These are phyloP conservation scores for Tetragonisca angustula DNA, from an alignment of 2,888 invertebrate genomes.

Conservation along the genomic window DNA sequence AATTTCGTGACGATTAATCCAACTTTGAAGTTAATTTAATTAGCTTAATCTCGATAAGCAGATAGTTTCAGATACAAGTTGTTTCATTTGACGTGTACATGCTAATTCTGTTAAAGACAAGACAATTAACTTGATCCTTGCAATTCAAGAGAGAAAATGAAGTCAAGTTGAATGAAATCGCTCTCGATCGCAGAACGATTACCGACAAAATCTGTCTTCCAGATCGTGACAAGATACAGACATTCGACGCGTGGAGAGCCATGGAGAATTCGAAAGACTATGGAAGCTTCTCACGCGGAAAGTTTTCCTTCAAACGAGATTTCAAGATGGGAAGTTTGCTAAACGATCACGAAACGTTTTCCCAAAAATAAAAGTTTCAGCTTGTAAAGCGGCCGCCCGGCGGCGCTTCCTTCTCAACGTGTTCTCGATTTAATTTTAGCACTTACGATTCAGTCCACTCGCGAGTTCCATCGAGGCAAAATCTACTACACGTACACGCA, in stretches of 20 bases:
- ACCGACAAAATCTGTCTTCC: neutral
- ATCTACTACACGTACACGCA: constrained; percentile 20
- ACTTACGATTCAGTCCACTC: constrained; percentile 68
- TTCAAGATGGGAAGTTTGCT: constrained; percentile 1
- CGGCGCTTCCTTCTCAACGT: constrained; percentile 68
- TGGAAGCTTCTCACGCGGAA: neutral
- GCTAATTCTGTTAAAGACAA: constrained; percentile 30
- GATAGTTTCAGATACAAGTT: neutral
- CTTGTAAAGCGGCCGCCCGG: constrained; percentile 51
- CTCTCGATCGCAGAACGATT: neutral
- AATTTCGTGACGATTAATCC: neutral
- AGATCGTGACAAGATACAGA: neutral
- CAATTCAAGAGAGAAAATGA: neutral
- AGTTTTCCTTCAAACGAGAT: neutral
- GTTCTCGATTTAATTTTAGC: constrained; percentile 79
- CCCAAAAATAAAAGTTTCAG: constrained; percentile 68
- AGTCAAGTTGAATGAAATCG: constrained; percentile 28
- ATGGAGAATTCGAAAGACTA: no score
- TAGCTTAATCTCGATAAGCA: constrained; percentile 38
- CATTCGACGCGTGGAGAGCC: neutral
- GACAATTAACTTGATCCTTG: constrained; percentile 9
- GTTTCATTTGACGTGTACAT: constrained; percentile 21
- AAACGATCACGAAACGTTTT: constrained; percentile 16
- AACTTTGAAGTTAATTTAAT: neutral
- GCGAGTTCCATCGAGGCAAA: constrained; percentile 56